Conservation (phyloP, 2,113 vertebrate genomes). For the Chrysochloris asiatica region DNA sequence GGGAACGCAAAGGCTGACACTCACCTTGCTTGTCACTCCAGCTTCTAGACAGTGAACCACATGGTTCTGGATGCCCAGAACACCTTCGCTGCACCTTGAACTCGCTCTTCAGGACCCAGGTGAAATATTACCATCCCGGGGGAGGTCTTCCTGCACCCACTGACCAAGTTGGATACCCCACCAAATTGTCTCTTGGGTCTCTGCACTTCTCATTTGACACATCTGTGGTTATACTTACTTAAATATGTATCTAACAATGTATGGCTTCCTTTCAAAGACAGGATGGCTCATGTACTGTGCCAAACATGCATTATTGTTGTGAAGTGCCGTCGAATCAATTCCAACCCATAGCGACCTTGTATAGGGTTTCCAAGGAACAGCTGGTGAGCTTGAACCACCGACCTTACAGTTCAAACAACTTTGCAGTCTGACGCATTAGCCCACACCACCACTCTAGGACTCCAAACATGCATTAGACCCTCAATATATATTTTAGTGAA, state of each 20-base stretch:
- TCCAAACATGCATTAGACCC: background rate
- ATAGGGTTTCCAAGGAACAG: no score
- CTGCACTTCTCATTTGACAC: background rate
- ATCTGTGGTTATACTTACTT: no score
- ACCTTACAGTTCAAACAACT: no score
- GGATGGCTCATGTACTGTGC: background rate
- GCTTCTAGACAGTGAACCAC: no score
- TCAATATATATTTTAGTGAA: background rate
- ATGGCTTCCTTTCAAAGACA: constrained; percentile 1
- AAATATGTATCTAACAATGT: no score
- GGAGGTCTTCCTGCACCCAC: background rate
- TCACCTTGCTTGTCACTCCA: background rate
- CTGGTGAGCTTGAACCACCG: no score
- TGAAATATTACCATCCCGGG: background rate
- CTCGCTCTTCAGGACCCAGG: background rate
- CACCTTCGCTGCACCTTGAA: background rate
- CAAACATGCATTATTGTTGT: no score
- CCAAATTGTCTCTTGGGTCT: background rate
- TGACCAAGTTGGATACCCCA: background rate
- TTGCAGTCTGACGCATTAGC: no score
- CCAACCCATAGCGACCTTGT: no score
- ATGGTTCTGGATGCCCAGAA: background rate
- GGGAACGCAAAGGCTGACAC: background rate
- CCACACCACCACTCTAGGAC: no score
- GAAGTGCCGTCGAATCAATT: no score